Evolutionary conservation across 2,113 vertebrate species (phyloP), one percentile per base, ranked within the genome.

Genomic region (Microcebus jonahi): DNA sequence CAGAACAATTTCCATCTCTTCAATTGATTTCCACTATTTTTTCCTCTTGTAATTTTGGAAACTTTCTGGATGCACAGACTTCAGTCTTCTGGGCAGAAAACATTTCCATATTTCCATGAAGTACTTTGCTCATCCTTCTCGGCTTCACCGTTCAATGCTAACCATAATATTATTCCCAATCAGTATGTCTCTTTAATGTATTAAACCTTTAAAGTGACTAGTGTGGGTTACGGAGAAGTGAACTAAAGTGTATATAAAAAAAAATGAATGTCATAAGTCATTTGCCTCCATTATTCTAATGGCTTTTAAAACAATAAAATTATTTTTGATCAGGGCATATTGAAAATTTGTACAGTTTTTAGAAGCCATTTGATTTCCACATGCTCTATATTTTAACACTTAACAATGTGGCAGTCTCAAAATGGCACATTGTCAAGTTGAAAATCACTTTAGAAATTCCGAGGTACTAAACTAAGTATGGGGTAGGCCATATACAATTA

Each of bases 241-340:
- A 18, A 70, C 53, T 92, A 95, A 96, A 96, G 68, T 87, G 85
- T 67, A 93, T 96, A 82, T 29, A 96, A 89, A 90, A 83, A 93
- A 94, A 86, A 90, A 17, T 18, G 45, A 95, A 39, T 97, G 97
- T 97, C 97, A 97, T 79, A 97, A 98, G 97, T 96, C 85, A 97
- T 59, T 97, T 96, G 70, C 25, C 76, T 89, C 91, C 88, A 96
- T 97, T 97, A 97, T 97, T 97, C 73, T 97, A 98, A 97, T 97
- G 97, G 91, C 94, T 97, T 97, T 97, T 97, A 91, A 96, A 96
- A 96, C 91, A 98, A 96, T 97, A 71, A 97, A 88, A 96, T 96
- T 96, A 97, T 98, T 97, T 98, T 96, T 95, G 94, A 96, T 95
- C 92, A 92, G 81, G 45, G 29, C 39, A 10, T 96, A 93, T 67